These are phyloP conservation scores for Saxicola maurus DNA, from an alignment of 2,797 vertebrate genomes.

Conservation along the genomic window DNA sequence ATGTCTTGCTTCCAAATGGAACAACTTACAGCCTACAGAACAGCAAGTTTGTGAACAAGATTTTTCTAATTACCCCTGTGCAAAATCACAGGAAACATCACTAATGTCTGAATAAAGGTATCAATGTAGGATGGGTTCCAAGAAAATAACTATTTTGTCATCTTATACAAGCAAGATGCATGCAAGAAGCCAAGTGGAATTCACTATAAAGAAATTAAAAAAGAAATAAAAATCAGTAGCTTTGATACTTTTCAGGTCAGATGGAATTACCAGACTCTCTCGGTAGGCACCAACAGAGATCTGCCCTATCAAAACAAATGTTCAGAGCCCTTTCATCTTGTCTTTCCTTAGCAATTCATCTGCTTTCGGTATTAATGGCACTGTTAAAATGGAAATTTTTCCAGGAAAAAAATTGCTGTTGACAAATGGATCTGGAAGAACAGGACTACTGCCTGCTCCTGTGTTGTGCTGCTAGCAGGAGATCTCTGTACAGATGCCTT, in stretches of 20 bases:
- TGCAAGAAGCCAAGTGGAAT: not conserved
- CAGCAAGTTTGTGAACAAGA: not conserved
- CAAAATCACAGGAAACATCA: not conserved
- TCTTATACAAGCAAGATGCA: not conserved
- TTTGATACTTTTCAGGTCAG: constrained; percentile 22
- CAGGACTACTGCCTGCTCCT: constrained; percentile 18
- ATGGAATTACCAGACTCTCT: constrained; percentile 2
- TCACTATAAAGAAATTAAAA: not conserved
- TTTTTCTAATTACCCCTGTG: not conserved
- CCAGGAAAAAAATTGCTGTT: constrained; percentile 16
- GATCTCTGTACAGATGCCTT: constrained; percentile 51
- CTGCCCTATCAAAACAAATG: constrained; percentile 42
- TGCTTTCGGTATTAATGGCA: not conserved
- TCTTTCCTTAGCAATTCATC: not conserved
- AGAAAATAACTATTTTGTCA: not conserved
- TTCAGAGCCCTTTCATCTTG: not conserved
- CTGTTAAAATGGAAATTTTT: constrained; percentile 5
- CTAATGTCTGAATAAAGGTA: not conserved
- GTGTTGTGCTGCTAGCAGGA: constrained; percentile 42
- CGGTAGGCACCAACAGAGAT: constrained; percentile 15
- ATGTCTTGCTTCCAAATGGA: not conserved
- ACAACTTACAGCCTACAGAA: not conserved
- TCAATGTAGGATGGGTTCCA: not conserved
- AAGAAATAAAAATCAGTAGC: not conserved
- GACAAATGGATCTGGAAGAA: constrained; percentile 40